Conservation (phyloP, 2,797 vertebrate species). For the Austrolebias charrua region DNA sequence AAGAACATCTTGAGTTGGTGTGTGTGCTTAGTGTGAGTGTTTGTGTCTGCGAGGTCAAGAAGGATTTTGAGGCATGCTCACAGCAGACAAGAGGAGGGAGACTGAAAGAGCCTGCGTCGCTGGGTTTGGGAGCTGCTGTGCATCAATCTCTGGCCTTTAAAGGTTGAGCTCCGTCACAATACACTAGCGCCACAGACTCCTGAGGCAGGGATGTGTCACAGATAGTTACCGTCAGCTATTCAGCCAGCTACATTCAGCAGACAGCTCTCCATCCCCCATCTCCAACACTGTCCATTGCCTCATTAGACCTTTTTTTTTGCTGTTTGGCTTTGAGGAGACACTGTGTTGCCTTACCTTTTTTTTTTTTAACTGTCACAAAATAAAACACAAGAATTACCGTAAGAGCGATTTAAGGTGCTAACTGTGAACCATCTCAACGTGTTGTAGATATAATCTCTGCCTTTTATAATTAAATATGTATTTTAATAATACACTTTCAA, state of each 20-base stretch:
- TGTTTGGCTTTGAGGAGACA: conserved; percentile 30
- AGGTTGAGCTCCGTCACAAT: conserved; percentile 84
- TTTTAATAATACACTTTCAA: too few species aligned
- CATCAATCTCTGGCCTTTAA: conserved; percentile 83
- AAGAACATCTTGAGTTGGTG: conserved; percentile 11
- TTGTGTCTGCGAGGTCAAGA: conserved; percentile 46
- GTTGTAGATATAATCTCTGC: background rate
- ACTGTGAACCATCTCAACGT: background rate
- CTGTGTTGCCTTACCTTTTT: conserved; percentile 14
- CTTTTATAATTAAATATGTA: background rate
- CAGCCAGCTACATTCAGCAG: conserved; percentile 68
- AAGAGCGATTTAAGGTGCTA: background rate
- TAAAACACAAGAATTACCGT: background rate
- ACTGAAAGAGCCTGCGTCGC: conserved; percentile 42
- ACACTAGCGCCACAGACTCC: conserved; percentile 76
- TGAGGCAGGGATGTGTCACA: conserved; percentile 77
- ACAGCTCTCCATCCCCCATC: conserved; percentile 56
- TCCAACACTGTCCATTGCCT: conserved; percentile 37
- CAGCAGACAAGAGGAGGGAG: conserved; percentile 45
- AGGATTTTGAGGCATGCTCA: conserved; percentile 47
- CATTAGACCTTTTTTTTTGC: conserved; percentile 51
- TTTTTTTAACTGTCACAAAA: conserved; percentile 1
- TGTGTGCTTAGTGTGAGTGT: conserved; percentile 21
- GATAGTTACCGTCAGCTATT: conserved; percentile 75
- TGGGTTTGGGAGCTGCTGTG: conserved; percentile 68